phyloP scores from a whole-genome alignment of 1,140 invertebrate genomes.

The Ostrea denselamellosa region DNA sequence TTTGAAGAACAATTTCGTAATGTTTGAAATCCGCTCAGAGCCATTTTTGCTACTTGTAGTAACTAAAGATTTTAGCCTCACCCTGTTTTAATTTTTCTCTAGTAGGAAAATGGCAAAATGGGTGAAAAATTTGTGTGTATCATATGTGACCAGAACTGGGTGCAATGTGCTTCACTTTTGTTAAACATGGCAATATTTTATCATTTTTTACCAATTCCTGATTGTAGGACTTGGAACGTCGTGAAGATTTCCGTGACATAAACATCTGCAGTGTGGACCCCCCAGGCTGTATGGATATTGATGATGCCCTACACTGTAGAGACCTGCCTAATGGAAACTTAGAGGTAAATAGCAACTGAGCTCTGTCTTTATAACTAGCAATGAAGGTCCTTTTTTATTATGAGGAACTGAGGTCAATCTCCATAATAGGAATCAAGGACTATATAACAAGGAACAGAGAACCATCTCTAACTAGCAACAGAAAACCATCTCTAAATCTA shows the following conservation, averaged over 20 bases:
- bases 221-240: constrained; percentile 86
- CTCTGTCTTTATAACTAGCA: too few relatives aligned
- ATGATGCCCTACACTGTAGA: constrained; percentile 97
- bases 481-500: too few relatives aligned
- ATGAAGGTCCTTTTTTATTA: not conserved
- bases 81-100: too few relatives aligned
- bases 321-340: constrained; percentile 87
- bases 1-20: too few relatives aligned
- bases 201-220: not conserved
- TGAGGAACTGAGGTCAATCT: not conserved
- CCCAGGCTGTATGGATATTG: constrained; percentile 99
- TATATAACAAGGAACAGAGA: too few relatives aligned
- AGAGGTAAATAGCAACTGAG: constrained; percentile 81
- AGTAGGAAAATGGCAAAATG: too few relatives aligned
- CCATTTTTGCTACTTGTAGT: too few relatives aligned
- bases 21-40: too few relatives aligned
- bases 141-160: not conserved
- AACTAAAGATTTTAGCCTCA: too few relatives aligned
- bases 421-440: too few relatives aligned
- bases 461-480: too few relatives aligned
- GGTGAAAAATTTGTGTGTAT: too few relatives aligned
- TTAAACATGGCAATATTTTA: constrained; percentile 29
- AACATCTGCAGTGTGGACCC: constrained; percentile 98
- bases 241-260: constrained; percentile 90
- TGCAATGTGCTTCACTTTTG: not conserved